phyloP scores from a whole-genome alignment of 2,113 vertebrate species.

The Microcebus murinus region DNA sequence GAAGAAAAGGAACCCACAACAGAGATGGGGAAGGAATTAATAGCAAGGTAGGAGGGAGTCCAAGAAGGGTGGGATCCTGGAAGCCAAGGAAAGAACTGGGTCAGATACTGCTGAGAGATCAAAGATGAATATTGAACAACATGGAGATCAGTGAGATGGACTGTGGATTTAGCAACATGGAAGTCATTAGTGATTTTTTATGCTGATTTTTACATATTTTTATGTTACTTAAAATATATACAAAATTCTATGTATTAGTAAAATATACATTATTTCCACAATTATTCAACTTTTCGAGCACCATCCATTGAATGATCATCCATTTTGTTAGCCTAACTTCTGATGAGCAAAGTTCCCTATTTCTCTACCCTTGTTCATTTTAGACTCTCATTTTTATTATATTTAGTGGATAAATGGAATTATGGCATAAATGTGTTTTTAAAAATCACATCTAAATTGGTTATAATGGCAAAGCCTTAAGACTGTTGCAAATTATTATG shows the following conservation, averaged over 20 bases:
- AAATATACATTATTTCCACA: neutral
- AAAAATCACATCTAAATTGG: neutral
- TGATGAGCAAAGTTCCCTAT: neutral
- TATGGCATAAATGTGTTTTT: neutral
- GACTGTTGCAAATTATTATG: neutral
- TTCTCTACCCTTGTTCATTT: neutral
- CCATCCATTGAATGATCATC: neutral
- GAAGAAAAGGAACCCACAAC: neutral
- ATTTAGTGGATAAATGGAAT: neutral
- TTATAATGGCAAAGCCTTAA: neutral
- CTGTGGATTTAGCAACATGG: neutral
- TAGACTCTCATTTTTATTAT: neutral
- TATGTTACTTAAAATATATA: neutral
- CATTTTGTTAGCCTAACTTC: neutral
- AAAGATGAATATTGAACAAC: neutral
- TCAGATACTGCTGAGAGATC: neutral
- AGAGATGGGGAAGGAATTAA: neutral
- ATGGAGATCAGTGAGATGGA: neutral
- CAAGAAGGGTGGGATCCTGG: neutral
- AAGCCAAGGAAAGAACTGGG: neutral
- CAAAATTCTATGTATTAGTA: neutral
- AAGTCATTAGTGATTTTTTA: neutral
- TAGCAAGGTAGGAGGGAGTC: neutral
- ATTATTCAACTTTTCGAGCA: neutral
- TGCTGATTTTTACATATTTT: neutral